Base-by-base conservation (phyloP, 2,113 vertebrate species). In the Oplegnathus fasciatus region DNA sequence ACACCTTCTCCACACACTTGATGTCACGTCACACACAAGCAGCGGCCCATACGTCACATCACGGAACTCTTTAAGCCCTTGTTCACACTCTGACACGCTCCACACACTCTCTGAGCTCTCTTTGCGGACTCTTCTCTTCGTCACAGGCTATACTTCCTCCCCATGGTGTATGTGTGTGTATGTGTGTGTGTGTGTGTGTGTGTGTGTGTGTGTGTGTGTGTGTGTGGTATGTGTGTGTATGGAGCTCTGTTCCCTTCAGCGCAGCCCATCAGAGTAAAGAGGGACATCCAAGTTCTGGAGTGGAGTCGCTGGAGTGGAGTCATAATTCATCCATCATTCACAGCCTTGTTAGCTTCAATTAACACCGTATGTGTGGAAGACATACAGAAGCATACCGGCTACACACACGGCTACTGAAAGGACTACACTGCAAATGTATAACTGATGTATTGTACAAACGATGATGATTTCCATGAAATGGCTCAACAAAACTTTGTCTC, bases 131-230 rank as follows among this genome's bases (percentile, higher is more conserved):
- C 69, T 26, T 82, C 69, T 80, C 30, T 40, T 85, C 65, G 79
- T 92, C 87, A 90, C 68, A 87, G 79, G 61, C 91, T 90, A 73
- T 67, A 94, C 91, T 94, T 95, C 93, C 94, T 93, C 87, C 79
- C 84, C 81, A 72, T 86, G 67, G 74, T 70, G 64, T 61, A n/a
- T n/a, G n/a, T n/a, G n/a, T n/a, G n/a, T n/a, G n/a, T n/a, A n/a
- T n/a, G n/a, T 50, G 72, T 84, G 55, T 81, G 74, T 78, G 57
- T 85, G 83, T 61, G 77, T 82, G 77, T 71, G 78, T 37, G 67
- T 30, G 55, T 73, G 60, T 58, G 73, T 83, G 61, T 78, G 75
- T 84, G 55, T 79, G 57, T 86, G 65, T 78, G 61, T 75, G 75
- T 69, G 40, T 84, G 48, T 52, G 20, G 71, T 52, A 37, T 79